Conservation (phyloP, 2,888 invertebrate genomes). For the Omphaloscelis lunosa region DNA sequence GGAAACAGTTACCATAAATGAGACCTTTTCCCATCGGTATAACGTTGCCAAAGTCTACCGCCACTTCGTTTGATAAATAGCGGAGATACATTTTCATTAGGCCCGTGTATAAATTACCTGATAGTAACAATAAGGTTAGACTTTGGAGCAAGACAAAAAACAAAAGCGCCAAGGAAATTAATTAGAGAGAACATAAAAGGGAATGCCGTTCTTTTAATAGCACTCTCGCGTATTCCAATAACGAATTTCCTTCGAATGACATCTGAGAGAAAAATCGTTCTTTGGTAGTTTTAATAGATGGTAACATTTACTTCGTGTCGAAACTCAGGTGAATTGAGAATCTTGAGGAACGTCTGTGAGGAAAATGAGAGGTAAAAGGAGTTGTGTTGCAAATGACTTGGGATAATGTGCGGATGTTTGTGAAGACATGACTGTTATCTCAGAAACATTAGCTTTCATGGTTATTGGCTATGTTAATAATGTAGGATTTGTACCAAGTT, state of each 20-base stretch:
- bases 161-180: constrained; percentile 59
- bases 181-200: constrained; percentile 56
- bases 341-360: constrained; percentile 28
- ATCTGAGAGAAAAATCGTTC: constrained; percentile 44
- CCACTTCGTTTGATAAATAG: constrained; percentile 82
- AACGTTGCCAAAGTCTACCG: constrained; percentile 66
- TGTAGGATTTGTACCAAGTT: constrained; percentile 53
- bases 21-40: constrained; percentile 75
- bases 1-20: constrained; percentile 77
- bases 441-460: constrained; percentile 65
- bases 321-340: constrained; percentile 42
- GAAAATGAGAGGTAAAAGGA: constrained; percentile 63
- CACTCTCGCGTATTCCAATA: constrained; percentile 56
- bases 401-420: constrained; percentile 71
- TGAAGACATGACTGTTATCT: constrained; percentile 70
- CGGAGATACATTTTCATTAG: constrained; percentile 83
- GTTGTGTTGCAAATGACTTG: constrained; percentile 69
- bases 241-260: constrained; percentile 44
- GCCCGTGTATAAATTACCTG: constrained; percentile 68
- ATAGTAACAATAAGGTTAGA: constrained; percentile 60
- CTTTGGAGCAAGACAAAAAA: constrained; percentile 55
- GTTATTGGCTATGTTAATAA: constrained; percentile 67
- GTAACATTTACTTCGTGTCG: constrained; percentile 46
- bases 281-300: constrained; percentile 36
- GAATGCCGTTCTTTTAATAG: constrained; percentile 52